Base-by-base conservation (phyloP, 2,797 vertebrate species). In the Artibeus lituratus region DNA sequence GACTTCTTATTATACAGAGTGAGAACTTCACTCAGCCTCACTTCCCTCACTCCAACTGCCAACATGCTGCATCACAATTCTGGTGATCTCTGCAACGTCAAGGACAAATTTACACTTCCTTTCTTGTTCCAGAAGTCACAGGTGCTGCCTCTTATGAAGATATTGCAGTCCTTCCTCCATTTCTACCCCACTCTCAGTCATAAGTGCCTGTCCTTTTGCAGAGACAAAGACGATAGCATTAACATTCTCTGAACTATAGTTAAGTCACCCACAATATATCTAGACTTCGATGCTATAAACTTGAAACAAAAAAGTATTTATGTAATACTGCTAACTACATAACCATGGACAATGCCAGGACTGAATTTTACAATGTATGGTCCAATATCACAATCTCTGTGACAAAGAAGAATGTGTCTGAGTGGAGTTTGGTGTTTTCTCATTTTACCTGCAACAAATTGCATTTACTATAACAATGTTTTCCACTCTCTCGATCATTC, bases 401-500 rank as follows among this genome's bases (percentile, higher is more conserved):
- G 69, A 35, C 26, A 44, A 57, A 72, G 53, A 87, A 87, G 22
- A 57, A 77, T 29, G 62, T 69, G 77, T 10, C 32, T 72, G 19
- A 86, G 18, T 44, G 26, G 77, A 86, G 35, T 74, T 24, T n/a
- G 51, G n/a, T n/a, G 15, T 95, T 95, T 96, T 84, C 62, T 92
- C 7, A 0, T 72, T 89, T 69, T 83, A 53, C 26, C 84, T 73
- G 19, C 73, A 93, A 62, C 86, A 47, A 59, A 2, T 35, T 53
- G 4, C 39, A 24, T 10, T 73, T 84, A 67, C 18, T 70, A 21
- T n/a, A 22, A 37, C 51, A 35, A 24, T 9, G 8, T 47, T 73
- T 94, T 89, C 87, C 32, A 42, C 18, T 16, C 51, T 59, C 37
- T 57, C 0, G 26, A 14, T 72, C 21, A 19, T 72, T 65, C 44